phyloP scores from a whole-genome alignment of 2,888 invertebrate species.

The Lasioglossum villosulum region DNA sequence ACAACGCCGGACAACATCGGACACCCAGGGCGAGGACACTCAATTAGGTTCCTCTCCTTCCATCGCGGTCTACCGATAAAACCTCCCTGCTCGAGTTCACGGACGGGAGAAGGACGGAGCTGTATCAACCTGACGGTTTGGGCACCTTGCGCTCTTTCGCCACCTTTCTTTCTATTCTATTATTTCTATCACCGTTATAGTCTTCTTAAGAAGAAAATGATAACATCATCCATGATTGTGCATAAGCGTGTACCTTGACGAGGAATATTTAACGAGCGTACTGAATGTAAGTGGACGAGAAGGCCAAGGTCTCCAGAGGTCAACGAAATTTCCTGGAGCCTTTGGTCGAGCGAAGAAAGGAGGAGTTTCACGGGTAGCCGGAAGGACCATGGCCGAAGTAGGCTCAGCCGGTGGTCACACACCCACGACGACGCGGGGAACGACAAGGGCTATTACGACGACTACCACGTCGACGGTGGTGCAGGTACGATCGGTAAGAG shows the following conservation, averaged over 20 bases:
- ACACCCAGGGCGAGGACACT: conserved; percentile 84
- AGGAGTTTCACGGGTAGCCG: conserved; percentile 54
- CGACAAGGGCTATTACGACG: conserved; percentile 60
- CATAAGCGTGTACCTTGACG: not conserved
- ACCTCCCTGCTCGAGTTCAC: conserved; percentile 57
- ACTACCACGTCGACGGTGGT: conserved; percentile 59
- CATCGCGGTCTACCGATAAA: conserved; percentile 69
- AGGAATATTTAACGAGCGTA: not conserved
- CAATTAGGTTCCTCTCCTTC: conserved; percentile 80
- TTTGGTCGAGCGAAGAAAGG: conserved; percentile 18
- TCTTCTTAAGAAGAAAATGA: not conserved
- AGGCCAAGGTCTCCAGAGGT: not conserved
- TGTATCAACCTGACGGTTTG: conserved; percentile 55
- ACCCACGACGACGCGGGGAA: conserved; percentile 65
- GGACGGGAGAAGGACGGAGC: conserved; percentile 44
- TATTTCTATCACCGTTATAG: not conserved
- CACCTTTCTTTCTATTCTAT: conserved; percentile 24
- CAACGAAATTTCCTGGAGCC: not conserved
- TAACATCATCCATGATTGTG: not conserved
- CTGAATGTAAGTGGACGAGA: not conserved
- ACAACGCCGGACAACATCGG: conserved; percentile 83
- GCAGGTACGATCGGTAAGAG: conserved; percentile 69
- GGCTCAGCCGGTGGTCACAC: conserved; percentile 70
- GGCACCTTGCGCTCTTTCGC: conserved; percentile 59
- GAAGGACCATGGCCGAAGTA: conserved; percentile 47